Evolutionary conservation across 2,113 vertebrate genomes (phyloP), one percentile per base, ranked within the genome.

Genomic region (Nothobranchius kuhntae): DNA sequence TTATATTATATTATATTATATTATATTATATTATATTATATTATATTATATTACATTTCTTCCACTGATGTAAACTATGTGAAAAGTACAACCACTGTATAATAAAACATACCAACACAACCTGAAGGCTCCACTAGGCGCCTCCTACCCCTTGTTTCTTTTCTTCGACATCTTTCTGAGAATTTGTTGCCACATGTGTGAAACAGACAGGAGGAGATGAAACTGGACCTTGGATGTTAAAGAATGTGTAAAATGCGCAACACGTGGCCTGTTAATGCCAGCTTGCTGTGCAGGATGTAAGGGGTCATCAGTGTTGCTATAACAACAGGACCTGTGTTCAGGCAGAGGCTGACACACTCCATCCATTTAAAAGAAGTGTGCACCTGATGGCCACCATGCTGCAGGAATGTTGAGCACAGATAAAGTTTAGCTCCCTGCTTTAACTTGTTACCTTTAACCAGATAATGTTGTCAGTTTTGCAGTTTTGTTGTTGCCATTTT

Each of bases 221-320:
- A 86, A 80, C 65, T 55, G 51, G 81, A 84, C 68, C 70, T 71
- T 73, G 55, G 5, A 82, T 71, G 83, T 88, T 62, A 76, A 84
- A 89, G 85, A 89, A 91, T 87, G 85, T 77, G 79, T 83, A 81
- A 78, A 89, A 88, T 65, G 30, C 61, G 42, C 56, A 89, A 86
- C 89, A 79, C 73, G 84, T 88, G 76, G 73, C 55, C 70, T 42
- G 68, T 84, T 81, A 86, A 79, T 68, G 74, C 63, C 82, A 61
- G 72, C 76, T 80, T 17, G 62, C 68, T 85, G 78, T 68, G 80
- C 83, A 85, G 87, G 88, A 90, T 86, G 73, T 84, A 60, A 81
- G 81, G 38, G 88, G 85, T 91, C 90, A 87, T 68, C 77, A 60
- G 68, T 58, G 40, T 68, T 76, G 74, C 76, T 61, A 61, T 51